Evolutionary conservation across 2,888 invertebrate genomes (phyloP).

Genomic region (Leptopilina myrica): DNA sequence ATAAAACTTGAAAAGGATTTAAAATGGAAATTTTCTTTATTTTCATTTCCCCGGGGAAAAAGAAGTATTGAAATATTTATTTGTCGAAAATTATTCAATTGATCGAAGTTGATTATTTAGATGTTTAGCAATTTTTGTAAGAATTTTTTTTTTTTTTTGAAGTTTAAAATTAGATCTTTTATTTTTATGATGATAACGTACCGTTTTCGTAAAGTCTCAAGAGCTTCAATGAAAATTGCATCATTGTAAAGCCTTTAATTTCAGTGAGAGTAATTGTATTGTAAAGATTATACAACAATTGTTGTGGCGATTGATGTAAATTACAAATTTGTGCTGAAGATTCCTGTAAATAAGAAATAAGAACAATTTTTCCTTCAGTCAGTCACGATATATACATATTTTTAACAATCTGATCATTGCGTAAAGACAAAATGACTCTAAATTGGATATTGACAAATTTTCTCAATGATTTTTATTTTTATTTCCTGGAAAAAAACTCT

Average conservation of each 20-base stretch:
- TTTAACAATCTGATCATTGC: constrained; percentile 2
- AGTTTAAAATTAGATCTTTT: too few species aligned
- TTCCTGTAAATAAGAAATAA: constrained; percentile 78
- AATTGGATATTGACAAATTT: not conserved
- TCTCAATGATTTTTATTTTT: too few species aligned
- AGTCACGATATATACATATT: not conserved
- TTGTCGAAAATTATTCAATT: too few species aligned
- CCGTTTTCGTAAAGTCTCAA: constrained; percentile 87
- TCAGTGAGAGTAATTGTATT: constrained; percentile 88
- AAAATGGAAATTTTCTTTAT: too few species aligned
- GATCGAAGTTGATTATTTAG: too few species aligned
- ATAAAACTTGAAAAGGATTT: too few species aligned
- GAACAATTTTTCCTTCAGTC: not conserved
- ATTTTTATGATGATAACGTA: constrained; percentile 68
- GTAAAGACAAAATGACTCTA: not conserved
- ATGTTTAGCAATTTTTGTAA: too few species aligned
- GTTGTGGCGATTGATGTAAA: constrained; percentile 87
- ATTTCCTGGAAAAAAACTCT: not conserved
- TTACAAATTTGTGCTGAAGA: constrained; percentile 83
- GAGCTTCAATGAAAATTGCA: constrained; percentile 93
- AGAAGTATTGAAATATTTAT: too few species aligned
- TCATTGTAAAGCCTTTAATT: constrained; percentile 92
- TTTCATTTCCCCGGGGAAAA: too few species aligned
- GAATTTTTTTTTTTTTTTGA: too few species aligned
- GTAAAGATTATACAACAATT: constrained; percentile 89